phyloP scores from a whole-genome alignment of 2,888 invertebrate species.

The Pyrrhia umbra region DNA sequence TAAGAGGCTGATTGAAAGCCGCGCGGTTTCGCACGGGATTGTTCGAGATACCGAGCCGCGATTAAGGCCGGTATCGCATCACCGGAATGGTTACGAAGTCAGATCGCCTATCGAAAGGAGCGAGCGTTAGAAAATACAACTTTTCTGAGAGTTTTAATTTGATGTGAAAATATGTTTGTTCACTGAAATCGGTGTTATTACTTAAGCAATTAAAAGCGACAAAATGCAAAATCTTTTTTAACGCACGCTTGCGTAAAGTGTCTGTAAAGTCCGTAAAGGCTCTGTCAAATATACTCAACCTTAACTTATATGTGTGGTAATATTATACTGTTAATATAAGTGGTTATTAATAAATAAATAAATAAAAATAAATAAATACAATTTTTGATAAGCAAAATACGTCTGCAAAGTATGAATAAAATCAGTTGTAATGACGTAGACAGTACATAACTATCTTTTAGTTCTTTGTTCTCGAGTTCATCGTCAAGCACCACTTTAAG shows the following conservation, averaged over 20 bases:
- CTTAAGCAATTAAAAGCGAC: too few relatives aligned
- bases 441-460: slow-evolving; percentile 63
- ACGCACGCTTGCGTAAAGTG: too few relatives aligned
- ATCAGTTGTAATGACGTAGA: slow-evolving; percentile 38
- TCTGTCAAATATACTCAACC: too few relatives aligned
- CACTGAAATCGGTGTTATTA: too few relatives aligned
- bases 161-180: too few relatives aligned
- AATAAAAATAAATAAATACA: too few relatives aligned
- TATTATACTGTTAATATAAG: too few relatives aligned
- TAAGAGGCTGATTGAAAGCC: slow-evolving; percentile 78
- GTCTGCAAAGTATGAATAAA: slow-evolving; percentile 50
- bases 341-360: too few relatives aligned
- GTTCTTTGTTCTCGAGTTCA: slow-evolving; percentile 74
- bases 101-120: slow-evolving; percentile 47
- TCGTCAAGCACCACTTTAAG: slow-evolving; percentile 64
- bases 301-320: too few relatives aligned
- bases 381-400: slow-evolving; percentile 17
- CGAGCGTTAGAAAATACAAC: slow-evolving; percentile 20
- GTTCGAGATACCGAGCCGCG: slow-evolving; percentile 61
- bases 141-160: neutral
- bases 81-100: slow-evolving; percentile 48
- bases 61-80: slow-evolving; percentile 62
- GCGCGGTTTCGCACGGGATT: slow-evolving; percentile 79
- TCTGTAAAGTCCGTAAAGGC: too few relatives aligned
- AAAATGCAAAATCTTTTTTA: neutral